These are phyloP conservation scores for Neotoxoptera formosana DNA, from an alignment of 1,140 invertebrate genomes.

Conservation along the genomic window DNA sequence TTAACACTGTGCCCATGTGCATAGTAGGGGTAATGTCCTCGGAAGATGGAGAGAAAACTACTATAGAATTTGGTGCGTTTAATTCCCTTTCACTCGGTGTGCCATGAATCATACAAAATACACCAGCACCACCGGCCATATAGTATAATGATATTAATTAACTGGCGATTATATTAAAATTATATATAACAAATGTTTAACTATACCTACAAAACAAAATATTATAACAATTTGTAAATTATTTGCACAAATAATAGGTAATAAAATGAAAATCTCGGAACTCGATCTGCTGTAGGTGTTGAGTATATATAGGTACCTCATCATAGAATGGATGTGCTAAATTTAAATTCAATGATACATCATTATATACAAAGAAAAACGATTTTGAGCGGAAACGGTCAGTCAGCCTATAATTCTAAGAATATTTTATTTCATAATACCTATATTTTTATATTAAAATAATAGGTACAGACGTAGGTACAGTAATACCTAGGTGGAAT, in stretches of 20 bases:
- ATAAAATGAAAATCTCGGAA: neutral
- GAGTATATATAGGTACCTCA: no score
- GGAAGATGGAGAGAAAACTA: conserved; percentile 20
- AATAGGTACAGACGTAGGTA: no score
- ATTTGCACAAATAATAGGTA: neutral
- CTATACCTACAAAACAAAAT: neutral
- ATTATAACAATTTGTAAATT: neutral
- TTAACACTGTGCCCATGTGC: neutral
- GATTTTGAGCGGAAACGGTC: neutral
- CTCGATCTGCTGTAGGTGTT: no score
- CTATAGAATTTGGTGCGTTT: neutral
- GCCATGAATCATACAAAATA: neutral
- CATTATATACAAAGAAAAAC: neutral
- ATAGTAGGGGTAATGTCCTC: conserved; percentile 25
- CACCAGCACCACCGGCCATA: neutral
- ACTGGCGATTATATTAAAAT: neutral
- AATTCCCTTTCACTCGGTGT: neutral
- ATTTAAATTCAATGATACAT: neutral
- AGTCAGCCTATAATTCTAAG: neutral
- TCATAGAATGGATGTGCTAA: neutral
- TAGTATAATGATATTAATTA: neutral
- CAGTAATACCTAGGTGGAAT: no score
- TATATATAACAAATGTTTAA: neutral
- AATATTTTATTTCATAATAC: neutral
- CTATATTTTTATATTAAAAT: no score